Evolutionary conservation across 1,140 invertebrate species (phyloP), one percentile per base, ranked within the genome.

Genomic region (Drosophila navojoa): DNA sequence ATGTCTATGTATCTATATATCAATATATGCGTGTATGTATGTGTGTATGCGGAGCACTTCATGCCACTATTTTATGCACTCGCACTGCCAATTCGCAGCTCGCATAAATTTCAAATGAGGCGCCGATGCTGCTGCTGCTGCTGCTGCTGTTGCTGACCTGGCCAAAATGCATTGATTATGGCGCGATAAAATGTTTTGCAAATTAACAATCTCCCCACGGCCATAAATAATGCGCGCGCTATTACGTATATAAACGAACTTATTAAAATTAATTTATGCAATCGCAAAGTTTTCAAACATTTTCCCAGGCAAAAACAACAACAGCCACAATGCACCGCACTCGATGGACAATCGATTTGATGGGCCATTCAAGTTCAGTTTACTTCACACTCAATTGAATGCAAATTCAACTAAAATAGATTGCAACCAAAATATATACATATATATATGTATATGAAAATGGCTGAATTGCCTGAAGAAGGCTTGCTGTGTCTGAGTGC

Each of bases 131-230:
- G 27, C 5, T 29, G 27, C 27, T 16, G 27, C 27, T 29, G 27
- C 27, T 29, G 27, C 5, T 5, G 27, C 27, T 29, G 27, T 29
- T 29, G 27, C 27, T 16, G 40, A 15, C 9, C 11, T 16, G 19
- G 3, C 29, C 35, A 4, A 81, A 71, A 73, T 76, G 54, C 68
- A 78, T 78, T 76, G 76, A 78, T 78, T 72, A 61, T 70, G 55
- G 10, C 15, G 60, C 75, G 58, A 60, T 53, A 72, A 78, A 78
- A 78, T 78, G 80, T 76, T 82, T 84, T 64, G 54, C 80, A 84
- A 84, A 79, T 82, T 84, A 82, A 84, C 79, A 49, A 76, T 49
- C 66, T 54, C 47, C 22, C 40, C 64, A 50, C 22, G 70, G 29
- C 49, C 60, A 60, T 74, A 74, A 74, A 81, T 82, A 82, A 78